Base-by-base conservation (phyloP, 2,888 invertebrate genomes). In the Heteromyza rotundicornis region DNA sequence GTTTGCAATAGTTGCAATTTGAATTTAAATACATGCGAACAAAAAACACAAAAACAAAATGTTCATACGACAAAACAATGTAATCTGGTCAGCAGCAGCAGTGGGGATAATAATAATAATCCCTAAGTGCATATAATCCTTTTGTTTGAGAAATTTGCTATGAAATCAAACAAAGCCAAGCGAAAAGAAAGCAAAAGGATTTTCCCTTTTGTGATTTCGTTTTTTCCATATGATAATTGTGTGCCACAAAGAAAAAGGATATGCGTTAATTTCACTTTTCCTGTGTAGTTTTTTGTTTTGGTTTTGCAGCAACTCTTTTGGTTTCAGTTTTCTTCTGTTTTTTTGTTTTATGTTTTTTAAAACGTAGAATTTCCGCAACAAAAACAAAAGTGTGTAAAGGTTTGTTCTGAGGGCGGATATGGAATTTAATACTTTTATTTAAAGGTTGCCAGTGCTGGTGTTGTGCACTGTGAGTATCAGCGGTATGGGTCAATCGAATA, bases 41-140 rank as follows among this genome's bases (percentile, higher is more conserved):
- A 40, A 76, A 76, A 77, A 76, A 72, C 69, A 68, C 14, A n/a
- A n/a, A 10, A 40, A 76, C 76, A 77, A 76, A 72, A 70, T 69
- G 78, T 77, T 77, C 77, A 10, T 5, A 50, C 55, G 58, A 60
- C 47, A 57, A 32, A 50, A 60, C 55, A 62, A 36, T 61, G 59
- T 59, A 47, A 50, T 22, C 20, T 50, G 50, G n/a, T 24, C 16
- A 35, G 23, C 10, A 64, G 60, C 58, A 60, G 47, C 5, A 65
- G 65, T 53, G 16, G 51, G 47, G 44, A 35, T 64, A 64, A 67
- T 64, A 67, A 72, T 72, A 68, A 70, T 73, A 75, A 75, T 74
- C 74, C 76, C 63, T 65, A 74, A 75, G 72, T 74, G 74, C 68
- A 69, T 71, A 72, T 75, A 74, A 74, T 75, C 73, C 72, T 66